Evolutionary conservation across 2,797 vertebrate species (phyloP), one percentile per base, ranked within the genome.

Genomic region (Tachyglossus aculeatus): DNA sequence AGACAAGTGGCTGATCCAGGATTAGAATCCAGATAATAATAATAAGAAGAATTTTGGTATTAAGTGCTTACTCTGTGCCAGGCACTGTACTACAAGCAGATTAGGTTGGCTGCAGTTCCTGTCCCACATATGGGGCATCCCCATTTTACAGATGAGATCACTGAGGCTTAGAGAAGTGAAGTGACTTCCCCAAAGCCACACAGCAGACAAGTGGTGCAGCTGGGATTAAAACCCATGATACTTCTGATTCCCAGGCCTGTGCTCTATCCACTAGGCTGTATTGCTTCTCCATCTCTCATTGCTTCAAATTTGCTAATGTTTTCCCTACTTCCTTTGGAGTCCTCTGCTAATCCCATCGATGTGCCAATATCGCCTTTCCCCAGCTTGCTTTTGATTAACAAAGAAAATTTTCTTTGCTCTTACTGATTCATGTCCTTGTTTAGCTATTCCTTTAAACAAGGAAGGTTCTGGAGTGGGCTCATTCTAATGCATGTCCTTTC

Each of bases 291-390:
- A 25, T 13, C 68, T 65, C 33, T 54, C 57, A 39, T 51, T 74
- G 13, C 60, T 47, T 51, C 56, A 14, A 77, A 21, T 16, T 74
- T 72, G 57, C 34, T 68, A 7, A 57, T 43, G n/a, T 34, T 67
- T 15, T 62, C 60, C 48, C 51, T 40, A 45, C 48, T 47, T 61
- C 32, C 36, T 52, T 25, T 57, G 27, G 33, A 9, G 51, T 25
- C 32, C 57, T 21, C 44, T 58, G 19, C 43, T 18, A 77, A 72
- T 45, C 38, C 39, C 16, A 72, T 64, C 47, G 64, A 52, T 48
- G 67, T 72, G 32, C 9, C 18, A 9, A 45, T 56, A 56, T 61
- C 18, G 60, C 72, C 60, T 29, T 72, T n/a, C 11, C 63, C 5
- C 15, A 61, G 16, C 15, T n/a, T 29, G 48, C 45, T 48, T 48